Evolutionary conservation across 2,888 invertebrate species (phyloP), one percentile per base, ranked within the genome.

Genomic region (Dicycla oo): DNA sequence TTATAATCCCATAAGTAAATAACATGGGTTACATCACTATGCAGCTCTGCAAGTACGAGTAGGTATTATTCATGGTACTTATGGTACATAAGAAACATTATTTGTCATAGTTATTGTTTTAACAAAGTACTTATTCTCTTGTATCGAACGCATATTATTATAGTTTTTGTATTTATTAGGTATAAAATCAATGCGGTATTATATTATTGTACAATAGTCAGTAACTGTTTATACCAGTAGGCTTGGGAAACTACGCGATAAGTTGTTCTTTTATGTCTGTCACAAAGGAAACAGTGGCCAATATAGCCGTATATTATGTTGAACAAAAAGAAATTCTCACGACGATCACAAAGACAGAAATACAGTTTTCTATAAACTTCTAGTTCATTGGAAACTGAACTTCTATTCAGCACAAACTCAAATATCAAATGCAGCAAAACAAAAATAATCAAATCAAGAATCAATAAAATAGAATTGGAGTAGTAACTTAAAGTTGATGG

Each of bases 51-150:
- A 54, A 77, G 61, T n/a, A n/a, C n/a, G n/a, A n/a, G n/a, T n/a
- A n/a, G n/a, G n/a, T 68, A 72, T 80, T 80, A 82, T 80, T 80
- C 82, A 80, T 78, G 49, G 43, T 20, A 26, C 26, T 23, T 64
- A 76, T 73, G 64, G 43, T 54, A 74, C 68, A 66, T 69, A 71
- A 73, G 61, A 69, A 80, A 60, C 20, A 51, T 23, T 60, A 75
- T 75, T 75, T 65, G 64, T 81, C 73, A 69, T 72, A 69, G 34
- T 75, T 57, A 73, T 75, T 80, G 77, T 78, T 71, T 78, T 64
- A 78, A 64, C 69, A 71, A 73, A 69, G 34, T 47, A 57, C 58
- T 69, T 61, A 60, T 61, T 73, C 23, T 49, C 49, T 68, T 57
- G n/a, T 13, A 7, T 40, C 18, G n/a, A 62, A 63, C 10, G 40